Base-by-base conservation (phyloP, 2,797 vertebrate genomes). In the Poeciliopsis presidionis region DNA sequence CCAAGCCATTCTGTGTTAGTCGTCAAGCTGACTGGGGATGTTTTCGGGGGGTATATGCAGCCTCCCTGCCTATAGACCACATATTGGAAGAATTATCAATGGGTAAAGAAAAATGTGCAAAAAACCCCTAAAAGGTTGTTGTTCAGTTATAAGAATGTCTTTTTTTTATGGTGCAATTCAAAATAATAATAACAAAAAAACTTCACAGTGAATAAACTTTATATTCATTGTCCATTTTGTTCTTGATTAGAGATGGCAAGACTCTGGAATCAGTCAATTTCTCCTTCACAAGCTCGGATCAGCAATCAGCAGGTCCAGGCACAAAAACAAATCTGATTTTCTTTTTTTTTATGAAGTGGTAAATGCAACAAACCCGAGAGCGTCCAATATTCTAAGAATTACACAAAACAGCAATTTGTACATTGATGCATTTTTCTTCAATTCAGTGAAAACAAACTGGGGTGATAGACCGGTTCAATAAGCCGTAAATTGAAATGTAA, bases 1-100 rank as follows among this genome's bases (percentile, higher is more conserved):
- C 89, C 92, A 91, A 92, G 78, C 82, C 84, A 75, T 88, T 90
- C 76, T 86, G 84, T 88, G 87, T 89, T 90, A 91, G 90, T 85
- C 84, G 85, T 92, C 84, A 78, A 81, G 88, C 84, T 83, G 88
- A 77, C 86, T 80, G 76, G 87, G 87, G 81, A 85, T 69, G 46
- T 39, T 11, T 82, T 82, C 22, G 51, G 16, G 49, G n/a, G 47
- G 47, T 14, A 63, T 30, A 45, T 67, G 72, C 78, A 73, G 59
- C 76, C 71, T 78, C 55, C 69, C 22, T 63, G 51, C 78, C 81
- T 73, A 84, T 77, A 73, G 82, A 80, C 74, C 75, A 69, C 82
- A 81, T 79, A 59, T 9, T 67, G 63, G 63, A 43, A 43, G 39
- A 25, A 43, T 20, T 13, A 12, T 43, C 20, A 67, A 13, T 41